Conservation (phyloP, 23 tunicate species). For the Trididemnum nubilum region DNA sequence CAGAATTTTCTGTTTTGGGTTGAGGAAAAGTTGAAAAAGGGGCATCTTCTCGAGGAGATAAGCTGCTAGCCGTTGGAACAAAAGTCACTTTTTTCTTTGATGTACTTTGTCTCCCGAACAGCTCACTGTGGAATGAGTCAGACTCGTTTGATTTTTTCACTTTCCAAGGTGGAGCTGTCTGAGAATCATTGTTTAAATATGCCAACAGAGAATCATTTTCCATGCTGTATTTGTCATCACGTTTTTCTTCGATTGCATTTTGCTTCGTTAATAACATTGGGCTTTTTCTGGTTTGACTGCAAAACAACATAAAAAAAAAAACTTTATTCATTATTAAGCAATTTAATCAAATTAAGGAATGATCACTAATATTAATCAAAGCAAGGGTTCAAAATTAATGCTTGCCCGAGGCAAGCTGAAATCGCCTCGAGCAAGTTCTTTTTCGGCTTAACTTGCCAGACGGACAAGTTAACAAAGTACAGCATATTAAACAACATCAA, state of each 20-base stretch:
- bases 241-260: not conserved
- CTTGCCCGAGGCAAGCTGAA: too few relatives aligned
- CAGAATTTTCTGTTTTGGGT: too few relatives aligned
- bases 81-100: constrained; percentile 19
- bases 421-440: too few relatives aligned
- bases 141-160: not conserved
- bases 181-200: not conserved
- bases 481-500: too few relatives aligned
- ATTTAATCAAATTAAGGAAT: too few relatives aligned
- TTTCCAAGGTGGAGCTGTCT: not conserved
- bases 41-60: not conserved
- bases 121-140: not conserved
- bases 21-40: too few relatives aligned
- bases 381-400: too few relatives aligned
- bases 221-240: not conserved
- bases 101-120: not conserved
- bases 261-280: not conserved
- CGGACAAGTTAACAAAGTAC: too few relatives aligned
- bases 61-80: not conserved
- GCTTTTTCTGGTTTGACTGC: not conserved
- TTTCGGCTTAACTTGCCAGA: too few relatives aligned
- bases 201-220: not conserved
- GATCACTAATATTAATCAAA: too few relatives aligned
- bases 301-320: too few relatives aligned
- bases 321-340: too few relatives aligned